Evolutionary conservation across 2,113 vertebrate species (phyloP).

Genomic region (Lophius piscatorius): DNA sequence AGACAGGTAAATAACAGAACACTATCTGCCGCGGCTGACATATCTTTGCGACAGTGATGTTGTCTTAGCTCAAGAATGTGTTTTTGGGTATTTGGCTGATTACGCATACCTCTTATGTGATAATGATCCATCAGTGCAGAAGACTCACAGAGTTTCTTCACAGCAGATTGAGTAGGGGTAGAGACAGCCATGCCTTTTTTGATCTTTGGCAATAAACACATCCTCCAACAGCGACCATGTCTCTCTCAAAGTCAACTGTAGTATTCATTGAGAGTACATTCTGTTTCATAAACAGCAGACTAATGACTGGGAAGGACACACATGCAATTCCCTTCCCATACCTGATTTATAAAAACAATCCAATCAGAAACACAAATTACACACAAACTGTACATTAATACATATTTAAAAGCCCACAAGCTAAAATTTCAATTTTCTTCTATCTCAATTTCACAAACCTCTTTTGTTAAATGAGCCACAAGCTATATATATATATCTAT

Average conservation of each 20-base stretch:
- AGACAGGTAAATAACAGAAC: conserved; percentile 51
- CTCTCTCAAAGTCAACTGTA: conserved; percentile 17
- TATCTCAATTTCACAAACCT: conserved; percentile 32
- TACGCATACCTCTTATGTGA: background rate
- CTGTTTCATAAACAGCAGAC: conserved; percentile 49
- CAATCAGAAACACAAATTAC: conserved; percentile 48
- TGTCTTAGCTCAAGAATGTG: conserved; percentile 1
- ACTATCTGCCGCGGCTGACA: conserved; percentile 10
- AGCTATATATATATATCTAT: conserved; percentile 57
- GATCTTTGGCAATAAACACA: conserved; percentile 39
- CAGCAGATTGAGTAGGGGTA: conserved; percentile 1
- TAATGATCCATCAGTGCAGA: conserved; percentile 25
- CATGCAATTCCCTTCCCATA: conserved; percentile 66
- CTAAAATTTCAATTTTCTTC: conserved; percentile 43
- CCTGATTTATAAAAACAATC: conserved; percentile 59
- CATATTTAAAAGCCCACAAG: conserved; percentile 49
- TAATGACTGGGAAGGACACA: conserved; percentile 50
- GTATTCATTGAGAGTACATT: conserved; percentile 60
- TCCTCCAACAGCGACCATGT: conserved; percentile 21
- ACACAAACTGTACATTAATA: conserved; percentile 73
- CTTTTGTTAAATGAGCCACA: conserved; percentile 45
- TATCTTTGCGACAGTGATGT: background rate
- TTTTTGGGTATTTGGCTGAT: conserved; percentile 2
- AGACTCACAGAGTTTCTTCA: conserved; percentile 7
- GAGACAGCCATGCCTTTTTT: conserved; percentile 25